These are phyloP conservation scores for Brotogeris chrysoptera DNA, from an alignment of 2,797 vertebrate species.

Conservation along the genomic window DNA sequence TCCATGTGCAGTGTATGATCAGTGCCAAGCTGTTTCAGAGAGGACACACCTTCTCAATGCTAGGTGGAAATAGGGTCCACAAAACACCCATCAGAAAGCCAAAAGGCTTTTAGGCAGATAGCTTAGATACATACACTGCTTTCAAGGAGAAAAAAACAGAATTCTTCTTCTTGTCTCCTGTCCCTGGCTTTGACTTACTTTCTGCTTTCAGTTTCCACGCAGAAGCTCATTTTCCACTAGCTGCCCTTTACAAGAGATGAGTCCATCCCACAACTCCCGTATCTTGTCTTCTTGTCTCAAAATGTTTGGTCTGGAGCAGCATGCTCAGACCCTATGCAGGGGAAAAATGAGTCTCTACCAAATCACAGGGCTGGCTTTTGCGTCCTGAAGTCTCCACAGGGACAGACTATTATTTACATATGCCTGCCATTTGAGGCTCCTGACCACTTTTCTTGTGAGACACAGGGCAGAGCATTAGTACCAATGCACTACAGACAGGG, in stretches of 20 bases:
- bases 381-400: neutral
- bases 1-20: neutral
- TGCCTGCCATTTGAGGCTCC: neutral
- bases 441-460: neutral
- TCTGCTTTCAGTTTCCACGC: neutral
- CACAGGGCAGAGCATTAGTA: neutral
- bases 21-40: fast-evolving
- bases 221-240: neutral
- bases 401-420: neutral
- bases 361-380: neutral
- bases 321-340: neutral
- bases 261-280: neutral
- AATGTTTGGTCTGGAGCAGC: neutral
- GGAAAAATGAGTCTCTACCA: neutral
- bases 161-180: neutral
- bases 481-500: neutral
- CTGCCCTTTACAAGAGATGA: neutral
- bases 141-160: neutral
- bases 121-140: neutral
- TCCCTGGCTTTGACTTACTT: neutral
- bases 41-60: neutral
- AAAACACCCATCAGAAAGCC: neutral
- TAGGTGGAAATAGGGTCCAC: neutral
- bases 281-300: neutral
- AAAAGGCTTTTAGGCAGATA: neutral